Evolutionary conservation across 1,140 invertebrate species (phyloP).

Genomic region (Eupeodes corollae): DNA sequence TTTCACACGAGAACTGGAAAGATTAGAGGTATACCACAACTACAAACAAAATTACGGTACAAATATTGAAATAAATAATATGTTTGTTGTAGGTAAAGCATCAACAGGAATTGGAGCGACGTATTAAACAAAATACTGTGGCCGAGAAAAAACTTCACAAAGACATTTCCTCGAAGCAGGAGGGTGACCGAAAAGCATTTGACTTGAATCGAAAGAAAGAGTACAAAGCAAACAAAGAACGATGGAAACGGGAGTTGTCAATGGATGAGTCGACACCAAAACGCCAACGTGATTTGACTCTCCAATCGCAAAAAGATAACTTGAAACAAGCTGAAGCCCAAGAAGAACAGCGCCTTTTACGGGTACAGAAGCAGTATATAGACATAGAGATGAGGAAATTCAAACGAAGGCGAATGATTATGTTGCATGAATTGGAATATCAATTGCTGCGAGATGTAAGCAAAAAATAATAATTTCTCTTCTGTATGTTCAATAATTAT

Average conservation of each 20-base stretch:
- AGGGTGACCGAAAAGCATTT: conserved; percentile 75
- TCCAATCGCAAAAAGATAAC: conserved; percentile 86
- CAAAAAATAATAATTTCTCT: background rate
- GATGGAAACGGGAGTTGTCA: conserved; percentile 86
- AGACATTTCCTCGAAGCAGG: conserved; percentile 80
- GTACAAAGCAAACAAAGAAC: conserved; percentile 95
- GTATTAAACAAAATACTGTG: conserved; percentile 74
- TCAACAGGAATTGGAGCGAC: conserved; percentile 79
- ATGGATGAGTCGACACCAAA: conserved; percentile 87
- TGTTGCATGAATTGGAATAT: conserved; percentile 80
- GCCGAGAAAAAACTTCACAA: conserved; percentile 90
- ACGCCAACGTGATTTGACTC: conserved; percentile 77
- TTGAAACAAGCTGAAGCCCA: conserved; percentile 82
- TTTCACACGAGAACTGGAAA: conserved; percentile 86
- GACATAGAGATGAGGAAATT: conserved; percentile 89
- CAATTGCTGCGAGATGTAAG: conserved; percentile 78
- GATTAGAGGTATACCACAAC: conserved; percentile 51
- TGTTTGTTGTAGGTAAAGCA: conserved; percentile 63
- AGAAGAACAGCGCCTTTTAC: conserved; percentile 74
- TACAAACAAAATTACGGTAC: too few species aligned
- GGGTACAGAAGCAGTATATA: conserved; percentile 81
- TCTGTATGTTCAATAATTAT: background rate
- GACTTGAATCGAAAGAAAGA: conserved; percentile 90
- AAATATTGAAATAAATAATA: too few species aligned
- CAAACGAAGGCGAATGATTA: conserved; percentile 76